Evolutionary conservation across 1,140 invertebrate species (phyloP), one percentile per base, ranked within the genome.

Genomic region (Cecropterus lyciades): DNA sequence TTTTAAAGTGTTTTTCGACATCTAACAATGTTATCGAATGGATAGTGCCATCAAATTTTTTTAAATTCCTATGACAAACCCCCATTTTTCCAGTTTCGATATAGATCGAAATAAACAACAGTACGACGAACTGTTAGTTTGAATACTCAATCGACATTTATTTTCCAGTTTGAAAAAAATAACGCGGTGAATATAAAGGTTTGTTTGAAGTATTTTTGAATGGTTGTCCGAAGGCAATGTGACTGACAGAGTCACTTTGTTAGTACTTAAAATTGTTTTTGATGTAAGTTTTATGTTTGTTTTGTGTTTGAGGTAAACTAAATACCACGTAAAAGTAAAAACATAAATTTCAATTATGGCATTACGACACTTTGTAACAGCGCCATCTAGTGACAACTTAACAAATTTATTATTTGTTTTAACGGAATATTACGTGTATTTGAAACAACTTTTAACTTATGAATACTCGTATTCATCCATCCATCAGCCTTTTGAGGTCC

Each of bases 131-230:
- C 40, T 14, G n/a, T 43, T 43, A 43, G n/a, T 43, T 43, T 14
- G 40, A 14, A 43, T 14, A 43, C 40, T 4, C 40, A 13, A 43
- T 43, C 13, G 40, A 43, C 40, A 43, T 14, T 14, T 43, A 43
- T 43, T 43, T 43, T 14, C 6, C 13, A 13, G 40, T 43, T 43
- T 14, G n/a, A 6, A 43, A 43, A 43, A 43, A 43, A 43, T 43
- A 43, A 14, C 40, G n/a, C 40, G 40, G n/a, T 14, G 40, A 43
- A 43, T 43, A 43, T 43, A 43, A 43, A 43, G 40, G n/a, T 43
- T 43, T 43, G 40, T 43, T 43, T 43, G 40, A 43, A 43, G 5
- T 13, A 43, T 43, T 14, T 43, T 43, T 6, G 13, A 43, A 43
- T 43, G 11, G 10, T n/a, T 5, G 13, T 43, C 40, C 13, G 11